Evolutionary conservation across 2,797 vertebrate genomes (phyloP).

Genomic region (Oceanodroma leucorhoa): DNA sequence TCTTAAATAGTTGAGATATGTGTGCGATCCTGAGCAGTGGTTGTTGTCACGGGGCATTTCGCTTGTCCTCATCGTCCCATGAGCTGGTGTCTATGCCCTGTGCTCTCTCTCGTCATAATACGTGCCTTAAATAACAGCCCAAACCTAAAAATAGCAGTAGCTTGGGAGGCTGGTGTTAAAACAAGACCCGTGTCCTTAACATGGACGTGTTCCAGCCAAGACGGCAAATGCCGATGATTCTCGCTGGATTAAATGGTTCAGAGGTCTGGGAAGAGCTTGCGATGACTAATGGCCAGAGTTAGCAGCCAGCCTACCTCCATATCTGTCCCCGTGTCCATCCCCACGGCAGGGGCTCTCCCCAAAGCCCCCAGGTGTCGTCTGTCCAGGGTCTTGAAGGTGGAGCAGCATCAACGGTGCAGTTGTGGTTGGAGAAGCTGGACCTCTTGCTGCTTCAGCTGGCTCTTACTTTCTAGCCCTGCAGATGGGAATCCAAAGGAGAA

Average conservation of each 20-base stretch:
- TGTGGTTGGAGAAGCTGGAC: not conserved
- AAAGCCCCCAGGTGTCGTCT: not conserved
- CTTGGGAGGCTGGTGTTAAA: not conserved
- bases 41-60: not conserved
- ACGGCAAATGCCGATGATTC: not conserved
- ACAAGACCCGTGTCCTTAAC: not conserved
- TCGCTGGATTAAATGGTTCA: not conserved
- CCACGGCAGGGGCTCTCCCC: not conserved
- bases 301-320: not conserved
- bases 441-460: not conserved
- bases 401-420: not conserved
- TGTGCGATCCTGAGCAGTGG: not conserved
- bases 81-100: not conserved
- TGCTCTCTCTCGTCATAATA: not conserved
- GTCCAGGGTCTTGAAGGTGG: not conserved
- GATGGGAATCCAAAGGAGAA: not conserved
- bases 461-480: not conserved
- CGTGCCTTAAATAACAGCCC: not conserved
- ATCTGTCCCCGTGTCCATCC: fast-evolving
- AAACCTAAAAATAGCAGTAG: slow-evolving; percentile 40
- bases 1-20: not conserved
- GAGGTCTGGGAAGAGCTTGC: not conserved
- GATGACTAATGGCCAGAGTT: not conserved
- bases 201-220: not conserved
- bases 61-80: not conserved